A percentile compares a stretch with the other conserved stretches of the same genome.
Evolutionary conservation across 2,888 invertebrate species (phyloP).

Genomic region (Aradus depressus): DNA sequence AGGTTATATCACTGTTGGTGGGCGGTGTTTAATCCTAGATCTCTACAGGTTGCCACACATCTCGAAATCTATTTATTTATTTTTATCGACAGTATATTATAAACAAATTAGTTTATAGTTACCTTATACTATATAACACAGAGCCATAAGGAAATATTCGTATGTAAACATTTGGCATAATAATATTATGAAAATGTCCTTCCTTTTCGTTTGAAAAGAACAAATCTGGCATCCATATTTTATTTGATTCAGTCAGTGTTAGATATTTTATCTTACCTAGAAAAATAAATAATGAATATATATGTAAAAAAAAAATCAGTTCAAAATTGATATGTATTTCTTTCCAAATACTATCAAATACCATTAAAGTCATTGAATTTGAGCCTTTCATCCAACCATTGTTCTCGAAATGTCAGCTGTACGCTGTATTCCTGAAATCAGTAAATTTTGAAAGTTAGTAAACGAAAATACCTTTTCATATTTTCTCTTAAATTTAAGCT

Average conservation of each 20-base stretch:
- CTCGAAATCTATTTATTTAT: neutral
- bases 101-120: slow-evolving; percentile 31
- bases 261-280: slow-evolving; percentile 79
- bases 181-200: slow-evolving; percentile 94
- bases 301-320: too few species aligned
- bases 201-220: slow-evolving; percentile 98
- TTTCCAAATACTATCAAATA: too few species aligned
- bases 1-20: neutral
- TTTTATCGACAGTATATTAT: too few species aligned
- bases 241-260: slow-evolving; percentile 84
- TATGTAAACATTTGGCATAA: slow-evolving; percentile 96
- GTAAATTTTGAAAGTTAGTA: neutral
- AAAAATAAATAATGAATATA: too few species aligned
- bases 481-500: too few species aligned
- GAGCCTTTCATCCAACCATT: slow-evolving; percentile 89
- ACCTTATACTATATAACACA: slow-evolving; percentile 90
- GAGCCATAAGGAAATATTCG: slow-evolving; percentile 90
- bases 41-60: too few species aligned
- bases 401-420: slow-evolving; percentile 92
- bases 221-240: slow-evolving; percentile 97
- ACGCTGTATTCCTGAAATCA: slow-evolving; percentile 89
- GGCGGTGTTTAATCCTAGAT: neutral
- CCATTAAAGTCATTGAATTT: slow-evolving; percentile 79
- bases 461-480: neutral
- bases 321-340: too few species aligned